Conservation (phyloP, 2,888 invertebrate species). For the Cyrtodaria siliqua region DNA sequence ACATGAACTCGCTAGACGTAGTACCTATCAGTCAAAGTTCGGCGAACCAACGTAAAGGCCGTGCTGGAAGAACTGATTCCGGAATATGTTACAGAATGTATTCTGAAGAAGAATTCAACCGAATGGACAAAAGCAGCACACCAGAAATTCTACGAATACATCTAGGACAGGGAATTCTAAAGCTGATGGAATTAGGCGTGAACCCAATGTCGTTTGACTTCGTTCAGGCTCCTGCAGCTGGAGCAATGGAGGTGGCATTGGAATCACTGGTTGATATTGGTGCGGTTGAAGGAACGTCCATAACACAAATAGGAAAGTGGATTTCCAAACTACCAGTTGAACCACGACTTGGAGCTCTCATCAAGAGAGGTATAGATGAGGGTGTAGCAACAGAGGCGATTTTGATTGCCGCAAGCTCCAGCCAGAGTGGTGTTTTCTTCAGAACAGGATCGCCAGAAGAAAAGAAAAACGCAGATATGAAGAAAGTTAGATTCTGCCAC, state of each 20-base stretch:
- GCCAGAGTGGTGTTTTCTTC: slow-evolving; percentile 82
- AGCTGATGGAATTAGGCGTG: slow-evolving; percentile 82
- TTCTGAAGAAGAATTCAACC: slow-evolving; percentile 77
- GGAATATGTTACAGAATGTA: slow-evolving; percentile 85
- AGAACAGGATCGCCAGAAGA: slow-evolving; percentile 75
- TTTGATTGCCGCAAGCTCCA: slow-evolving; percentile 77
- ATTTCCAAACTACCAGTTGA: slow-evolving; percentile 82
- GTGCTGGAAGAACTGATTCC: slow-evolving; percentile 84
- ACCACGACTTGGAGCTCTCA: slow-evolving; percentile 78
- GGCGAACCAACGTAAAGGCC: slow-evolving; percentile 85
- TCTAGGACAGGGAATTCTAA: slow-evolving; percentile 80
- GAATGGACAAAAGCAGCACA: slow-evolving; percentile 74
- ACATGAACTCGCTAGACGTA: slow-evolving; percentile 78
- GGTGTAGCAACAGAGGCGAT: slow-evolving; percentile 77
- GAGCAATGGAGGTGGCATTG: slow-evolving; percentile 75
- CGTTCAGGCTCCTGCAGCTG: slow-evolving; percentile 79
- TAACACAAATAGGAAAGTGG: slow-evolving; percentile 81
- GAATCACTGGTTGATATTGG: slow-evolving; percentile 76
- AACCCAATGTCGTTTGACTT: slow-evolving; percentile 81
- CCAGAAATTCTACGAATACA: slow-evolving; percentile 85
- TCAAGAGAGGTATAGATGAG: slow-evolving; percentile 68
- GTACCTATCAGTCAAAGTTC: slow-evolving; percentile 81
- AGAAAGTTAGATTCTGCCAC: slow-evolving; percentile 78
- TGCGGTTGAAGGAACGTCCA: slow-evolving; percentile 73
- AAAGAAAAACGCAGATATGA: slow-evolving; percentile 72